Evolutionary conservation across 2,888 invertebrate species (phyloP).

Genomic region (Ditula angustiorana): DNA sequence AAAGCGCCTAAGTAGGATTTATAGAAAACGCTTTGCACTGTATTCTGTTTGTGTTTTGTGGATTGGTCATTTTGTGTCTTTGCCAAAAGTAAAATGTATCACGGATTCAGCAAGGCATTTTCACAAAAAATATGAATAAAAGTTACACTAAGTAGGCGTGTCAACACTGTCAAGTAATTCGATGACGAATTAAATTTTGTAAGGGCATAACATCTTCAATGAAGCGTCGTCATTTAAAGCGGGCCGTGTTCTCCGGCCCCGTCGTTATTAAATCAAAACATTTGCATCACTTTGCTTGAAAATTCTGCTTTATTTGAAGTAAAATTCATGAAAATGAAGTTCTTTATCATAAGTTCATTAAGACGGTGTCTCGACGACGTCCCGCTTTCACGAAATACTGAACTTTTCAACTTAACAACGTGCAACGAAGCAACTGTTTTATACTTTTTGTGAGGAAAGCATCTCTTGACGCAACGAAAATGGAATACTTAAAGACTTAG

Average conservation of each 20-base stretch:
- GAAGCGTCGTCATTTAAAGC: slow-evolving; percentile 19
- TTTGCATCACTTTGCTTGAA: slow-evolving; percentile 51
- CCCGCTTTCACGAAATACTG: slow-evolving; percentile 50
- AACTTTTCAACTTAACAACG: slow-evolving; percentile 55
- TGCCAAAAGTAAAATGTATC: slow-evolving; percentile 16
- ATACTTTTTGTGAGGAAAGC: slow-evolving; percentile 45
- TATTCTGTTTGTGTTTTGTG: slow-evolving; percentile 64
- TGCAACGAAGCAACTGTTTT: slow-evolving; percentile 44
- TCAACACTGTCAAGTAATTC: neutral
- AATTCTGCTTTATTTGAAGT: slow-evolving; percentile 58
- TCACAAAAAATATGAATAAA: neutral
- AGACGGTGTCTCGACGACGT: slow-evolving; percentile 53
- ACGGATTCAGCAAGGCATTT: neutral
- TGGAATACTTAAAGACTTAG: slow-evolving; percentile 37
- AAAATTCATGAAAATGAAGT: slow-evolving; percentile 65
- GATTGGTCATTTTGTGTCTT: slow-evolving; percentile 45
- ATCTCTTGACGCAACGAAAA: slow-evolving; percentile 38
- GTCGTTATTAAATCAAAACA: slow-evolving; percentile 63
- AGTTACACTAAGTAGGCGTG: neutral
- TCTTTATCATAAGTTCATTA: slow-evolving; percentile 72
- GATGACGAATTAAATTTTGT: slow-evolving; percentile 10
- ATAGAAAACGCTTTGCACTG: slow-evolving; percentile 68
- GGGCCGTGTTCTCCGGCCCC: slow-evolving; percentile 27
- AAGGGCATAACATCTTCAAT: slow-evolving; percentile 11
- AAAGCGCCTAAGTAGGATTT: slow-evolving; percentile 74